A percentile compares a stretch with the other conserved stretches of the same genome.
phyloP scores from a whole-genome alignment of 2,888 invertebrate species.

The Biston betularia region DNA sequence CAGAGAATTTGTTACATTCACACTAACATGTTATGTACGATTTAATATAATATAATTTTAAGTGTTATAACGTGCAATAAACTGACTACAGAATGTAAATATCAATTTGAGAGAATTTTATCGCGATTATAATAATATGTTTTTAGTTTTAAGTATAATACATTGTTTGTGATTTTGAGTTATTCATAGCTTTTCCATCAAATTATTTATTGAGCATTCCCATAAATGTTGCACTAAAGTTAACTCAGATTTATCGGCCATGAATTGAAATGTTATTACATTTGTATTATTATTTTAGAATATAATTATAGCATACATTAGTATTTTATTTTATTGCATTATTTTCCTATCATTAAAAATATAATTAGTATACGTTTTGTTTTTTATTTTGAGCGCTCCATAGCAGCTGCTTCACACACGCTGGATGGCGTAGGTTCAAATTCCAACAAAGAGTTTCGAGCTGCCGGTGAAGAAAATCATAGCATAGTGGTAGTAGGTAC shows the following conservation, averaged over 20 bases:
- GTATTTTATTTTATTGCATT: constrained; percentile 84
- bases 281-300: constrained; percentile 77
- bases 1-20: constrained; percentile 57
- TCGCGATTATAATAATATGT: constrained; percentile 58
- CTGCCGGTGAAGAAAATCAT: no score
- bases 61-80: constrained; percentile 83
- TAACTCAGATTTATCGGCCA: constrained; percentile 63
- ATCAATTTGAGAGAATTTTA: constrained; percentile 52
- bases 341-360: constrained; percentile 82
- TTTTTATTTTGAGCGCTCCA: constrained; percentile 18
- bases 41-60: constrained; percentile 73
- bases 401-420: no score
- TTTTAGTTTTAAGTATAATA: constrained; percentile 53
- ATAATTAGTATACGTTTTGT: constrained; percentile 56
- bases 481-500: no score
- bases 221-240: constrained; percentile 64
- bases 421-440: no score
- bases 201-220: constrained; percentile 81
- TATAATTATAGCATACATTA: constrained; percentile 65
- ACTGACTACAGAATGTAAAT: constrained; percentile 72
- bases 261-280: constrained; percentile 56
- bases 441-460: no score
- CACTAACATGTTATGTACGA: constrained; percentile 63
- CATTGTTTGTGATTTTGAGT: constrained; percentile 57
- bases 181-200: constrained; percentile 66